Evolutionary conservation across 2,113 vertebrate genomes (phyloP), one percentile per base, ranked within the genome.

Genomic region (Emydura subglobosa): DNA sequence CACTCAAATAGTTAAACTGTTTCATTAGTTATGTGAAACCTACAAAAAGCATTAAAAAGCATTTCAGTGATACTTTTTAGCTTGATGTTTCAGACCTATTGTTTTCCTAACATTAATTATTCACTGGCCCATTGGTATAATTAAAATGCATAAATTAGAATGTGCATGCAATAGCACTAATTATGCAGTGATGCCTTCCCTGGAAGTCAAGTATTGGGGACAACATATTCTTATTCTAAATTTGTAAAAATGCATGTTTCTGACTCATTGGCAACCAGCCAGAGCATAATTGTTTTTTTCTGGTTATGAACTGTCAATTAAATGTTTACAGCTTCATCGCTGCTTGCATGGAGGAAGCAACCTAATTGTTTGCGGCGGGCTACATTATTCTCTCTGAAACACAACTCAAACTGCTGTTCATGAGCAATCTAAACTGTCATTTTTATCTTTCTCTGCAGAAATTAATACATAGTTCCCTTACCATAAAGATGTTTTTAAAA

Each of bases 141-240:
- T 97, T 92, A 96, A 96, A 88, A 95, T 94, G 42, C 72, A 89
- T 96, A 98, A 93, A 97, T 96, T 96, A 97, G 90, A 92, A 88
- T 79, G 88, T 82, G 89, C 87, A 89, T 83, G 81, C 54, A 96
- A 88, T 31, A 89, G 44, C 79, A 96, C 93, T 97, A 96, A 96
- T 94, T 95, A 96, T 86, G 39, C 81, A 93, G 92, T 79, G 7
- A 91, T 95, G n/a, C 19, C 82, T 95, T 94, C 79, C 85, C 84
- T 92, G 57, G 57, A 92, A 95, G 72, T 87, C 49, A 93, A 91
- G 59, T 29, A 44, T 74, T 91, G 29, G 21, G 29, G 50, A 59
- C 39, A 95, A 25, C 3, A 79, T 27, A 74, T 74, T 82, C 96
- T 94, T 89, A 42, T 91, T 97, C 88, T 85, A 83, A 91, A 94